Evolutionary conservation across 1,140 invertebrate genomes (phyloP), one percentile per base, ranked within the genome.

Genomic region (Diorhabda sublineata): DNA sequence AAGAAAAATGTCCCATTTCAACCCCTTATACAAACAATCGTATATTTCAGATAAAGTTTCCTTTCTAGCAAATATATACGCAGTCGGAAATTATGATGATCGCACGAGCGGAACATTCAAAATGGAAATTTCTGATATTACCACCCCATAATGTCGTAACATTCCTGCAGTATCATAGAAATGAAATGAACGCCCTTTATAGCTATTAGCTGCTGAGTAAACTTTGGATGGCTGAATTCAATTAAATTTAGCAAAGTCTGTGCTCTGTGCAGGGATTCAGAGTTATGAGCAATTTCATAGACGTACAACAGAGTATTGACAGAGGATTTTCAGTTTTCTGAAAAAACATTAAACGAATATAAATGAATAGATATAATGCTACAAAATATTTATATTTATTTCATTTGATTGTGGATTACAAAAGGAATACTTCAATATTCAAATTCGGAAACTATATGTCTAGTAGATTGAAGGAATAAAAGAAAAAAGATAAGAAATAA

Each of bases 151-250:
- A 63, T 11, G 26, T n/a, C 61, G 41, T 63, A 9, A 45, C 45
- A 57, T 58, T 65, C 47, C 56, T 57, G 45, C 56, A 57, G 8
- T 41, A 47, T 47, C 43, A 7, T 52, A 52, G 47, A 52, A 52
- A 52, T 43, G 44, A 66, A 43, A 7, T 11, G 7, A 43, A 62
- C 64, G 42, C 63, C 26, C n/a, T 69, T 69, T 69, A 69, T 69
- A 57, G 63, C 67, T 69, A 69, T 69, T 69, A 66, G 68, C 68
- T 69, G 11, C 61, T 59, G 65, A 42, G 59, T 65, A 64, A 59
- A 65, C 58, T 59, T 42, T 6, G 65, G 65, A 8, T 58, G 59
- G 42, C 45, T 47, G 45, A 66, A 66, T 69, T 69, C 68, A 69
- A 68, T 64, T 68, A 71, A 68, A 69, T 58, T 56, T 57, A 45